A percentile compares a stretch with the other conserved stretches of the same genome.
These are phyloP conservation scores for Spinus pinus DNA, from an alignment of 2,797 vertebrate genomes.

Conservation along the genomic window DNA sequence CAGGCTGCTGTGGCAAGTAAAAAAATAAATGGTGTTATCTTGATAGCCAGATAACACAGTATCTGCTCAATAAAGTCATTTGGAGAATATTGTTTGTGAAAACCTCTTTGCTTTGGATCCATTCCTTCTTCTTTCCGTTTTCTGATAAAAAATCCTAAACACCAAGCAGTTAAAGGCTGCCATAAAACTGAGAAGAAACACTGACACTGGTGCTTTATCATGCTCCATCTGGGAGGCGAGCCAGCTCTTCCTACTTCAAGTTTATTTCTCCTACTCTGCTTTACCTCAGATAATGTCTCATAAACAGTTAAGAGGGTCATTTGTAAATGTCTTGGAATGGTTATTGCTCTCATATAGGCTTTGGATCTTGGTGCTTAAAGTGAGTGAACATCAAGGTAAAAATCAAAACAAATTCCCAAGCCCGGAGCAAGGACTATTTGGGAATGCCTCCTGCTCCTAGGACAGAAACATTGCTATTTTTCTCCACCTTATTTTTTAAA, in stretches of 20 bases:
- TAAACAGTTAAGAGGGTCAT: constrained; percentile 82
- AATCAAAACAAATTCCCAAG: constrained; percentile 45
- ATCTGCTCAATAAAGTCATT: constrained; percentile 84
- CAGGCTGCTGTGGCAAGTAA: constrained; percentile 70
- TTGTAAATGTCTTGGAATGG: constrained; percentile 75
- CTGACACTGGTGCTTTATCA: constrained; percentile 76
- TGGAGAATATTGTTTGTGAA: constrained; percentile 80
- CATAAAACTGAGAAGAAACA: constrained; percentile 84
- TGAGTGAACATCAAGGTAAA: constrained; percentile 55
- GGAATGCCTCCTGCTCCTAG: not conserved
- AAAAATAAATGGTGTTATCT: constrained; percentile 87
- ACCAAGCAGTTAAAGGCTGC: constrained; percentile 83
- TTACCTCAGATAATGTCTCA: constrained; percentile 84
- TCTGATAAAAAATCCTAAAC: constrained; percentile 88
- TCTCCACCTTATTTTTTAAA: not conserved
- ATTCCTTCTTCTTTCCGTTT: constrained; percentile 81
- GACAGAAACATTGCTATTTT: not conserved
- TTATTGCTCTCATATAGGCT: constrained; percentile 70
- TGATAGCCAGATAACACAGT: constrained; percentile 88
- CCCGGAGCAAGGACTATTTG: not conserved
- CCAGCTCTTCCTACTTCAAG: constrained; percentile 83
- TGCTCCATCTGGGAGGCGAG: constrained; percentile 73
- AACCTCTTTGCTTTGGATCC: constrained; percentile 81
- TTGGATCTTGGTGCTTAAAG: constrained; percentile 43
- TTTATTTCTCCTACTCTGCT: constrained; percentile 82